These are phyloP conservation scores for Smutsia temminckii DNA, from an alignment of 2,797 vertebrate species.

Conservation along the genomic window DNA sequence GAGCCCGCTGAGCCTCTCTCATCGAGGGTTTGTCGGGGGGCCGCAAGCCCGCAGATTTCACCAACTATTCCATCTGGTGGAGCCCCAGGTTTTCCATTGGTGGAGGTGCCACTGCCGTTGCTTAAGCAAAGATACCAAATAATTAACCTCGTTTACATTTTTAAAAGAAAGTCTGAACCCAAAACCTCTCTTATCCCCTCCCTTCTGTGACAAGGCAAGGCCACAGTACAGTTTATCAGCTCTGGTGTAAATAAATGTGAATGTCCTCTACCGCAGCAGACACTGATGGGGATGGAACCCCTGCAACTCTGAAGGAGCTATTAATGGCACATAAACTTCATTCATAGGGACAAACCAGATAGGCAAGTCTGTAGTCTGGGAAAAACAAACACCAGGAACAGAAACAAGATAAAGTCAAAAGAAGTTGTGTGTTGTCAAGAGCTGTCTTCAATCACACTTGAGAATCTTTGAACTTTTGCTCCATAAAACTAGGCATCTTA, in stretches of 20 bases:
- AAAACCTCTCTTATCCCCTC: background rate
- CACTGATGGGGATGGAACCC: accelerated
- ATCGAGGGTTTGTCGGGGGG: background rate
- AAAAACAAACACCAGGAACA: background rate
- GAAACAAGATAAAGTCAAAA: background rate
- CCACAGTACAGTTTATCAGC: background rate
- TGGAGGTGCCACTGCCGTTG: background rate
- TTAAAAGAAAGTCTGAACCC: background rate
- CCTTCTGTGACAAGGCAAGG: background rate
- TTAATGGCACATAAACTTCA: background rate
- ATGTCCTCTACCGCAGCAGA: background rate
- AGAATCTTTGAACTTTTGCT: slow-evolving; percentile 33
- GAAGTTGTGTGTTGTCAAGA: background rate
- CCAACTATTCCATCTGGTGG: background rate
- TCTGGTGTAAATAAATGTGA: background rate
- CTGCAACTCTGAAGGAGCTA: too few relatives aligned
- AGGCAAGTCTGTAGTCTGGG: background rate
- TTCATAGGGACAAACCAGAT: background rate
- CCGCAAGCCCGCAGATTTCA: background rate
- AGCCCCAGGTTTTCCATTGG: background rate
- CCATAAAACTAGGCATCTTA: slow-evolving; percentile 51
- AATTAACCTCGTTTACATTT: background rate
- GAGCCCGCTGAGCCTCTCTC: background rate
- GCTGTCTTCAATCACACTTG: background rate
- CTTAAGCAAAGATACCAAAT: background rate